Base-by-base conservation (phyloP, 2,888 invertebrate species). In the Nephrotoma guestfalica region DNA sequence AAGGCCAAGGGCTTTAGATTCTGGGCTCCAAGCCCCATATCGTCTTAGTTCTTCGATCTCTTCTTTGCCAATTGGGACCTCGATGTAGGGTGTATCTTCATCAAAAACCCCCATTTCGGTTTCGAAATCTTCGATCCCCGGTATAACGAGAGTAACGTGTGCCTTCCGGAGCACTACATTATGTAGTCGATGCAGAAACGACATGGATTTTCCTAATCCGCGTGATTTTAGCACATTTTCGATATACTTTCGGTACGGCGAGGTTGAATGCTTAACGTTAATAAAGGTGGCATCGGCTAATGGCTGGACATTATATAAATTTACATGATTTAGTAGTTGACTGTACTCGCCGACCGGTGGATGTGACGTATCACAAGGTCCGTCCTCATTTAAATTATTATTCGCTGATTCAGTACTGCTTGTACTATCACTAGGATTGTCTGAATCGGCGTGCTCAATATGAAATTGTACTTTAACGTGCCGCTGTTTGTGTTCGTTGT, bases 141-240 rank as follows among this genome's bases (percentile, higher is more conserved):
- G 91, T 89, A 94, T 94, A 88, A 94, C 94, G 86, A 97, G 91
- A 0, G 96, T 95, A 88, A 95, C 92, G 89, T 94, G 94, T 0
- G 95, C 95, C 89, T 96, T 96, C 88, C 94, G 92, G 86, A 97
- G 91, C 7, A 96, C 93, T 87, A 94, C 92, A 87, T 93, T 93
- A 88, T 96, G 94, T 88, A 96, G 91, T 89, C 94, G 94, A 90
- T 96, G 95, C 86, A 98, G 93, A 91, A 97, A 96, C 88, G 94
- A 93, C 90, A 97, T 92, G 89, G 97, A 95, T 90, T 97, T 96
- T 30, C 95, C 94, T 87, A 98, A 92, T 13, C 97, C 97, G 88
- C 96, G 95, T 6, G 97, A 97, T 91, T 97, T 97, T 87, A 98
- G 92, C 87, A 96, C 95, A 90, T 96, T 96, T 90, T 97, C 96